Base-by-base conservation (phyloP, 2,888 invertebrate genomes). In the Tuberolachnus salignus region DNA sequence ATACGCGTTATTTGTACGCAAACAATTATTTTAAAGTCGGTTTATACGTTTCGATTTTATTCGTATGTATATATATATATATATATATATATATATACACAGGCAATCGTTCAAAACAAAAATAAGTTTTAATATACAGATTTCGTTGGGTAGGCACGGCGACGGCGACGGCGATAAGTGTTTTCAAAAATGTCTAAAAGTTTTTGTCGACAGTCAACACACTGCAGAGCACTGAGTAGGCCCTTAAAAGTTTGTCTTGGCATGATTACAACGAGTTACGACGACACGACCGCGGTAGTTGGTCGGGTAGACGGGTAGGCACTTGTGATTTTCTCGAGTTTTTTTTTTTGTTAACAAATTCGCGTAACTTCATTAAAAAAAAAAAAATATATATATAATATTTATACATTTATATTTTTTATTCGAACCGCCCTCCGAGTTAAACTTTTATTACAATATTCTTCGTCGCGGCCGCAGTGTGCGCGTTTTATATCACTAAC, bases 141-240 rank as follows among this genome's bases (percentile, higher is more conserved):
- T 14, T 19, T 21, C 1, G 26, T 13, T 49, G 44, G 46, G 8
- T 57, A 59, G 6, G 34, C 34, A 34, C 34, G 34, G 6, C 49
- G 34, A 4, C 44, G 49, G 6, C 3, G 3, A 34, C 34, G 34
- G 6, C 49, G 34, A 4, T 49, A 61, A 72, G 26, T 61, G 59
- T 61, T 69, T 72, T 61, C 19, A 49, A 55, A 61, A 61, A 57
- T 46, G 46, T 11, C 46, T 49, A 23, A 49, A 72, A 72, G 61
- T 72, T 72, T n/a, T 57, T 72, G 19, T 34, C 16, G 26, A 61
- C 49, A 23, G 49, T 14, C 44, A 49, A 61, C 49, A 72, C 46
- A 61, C 49, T 72, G 23, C 26, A 26, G 34, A n/a, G n/a, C n/a
- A n/a, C n/a, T 3, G 11, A 26, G 34, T 34, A 42, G 21, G 59